Base-by-base conservation (phyloP, 2,888 invertebrate species). In the Leucophora obtusa region DNA sequence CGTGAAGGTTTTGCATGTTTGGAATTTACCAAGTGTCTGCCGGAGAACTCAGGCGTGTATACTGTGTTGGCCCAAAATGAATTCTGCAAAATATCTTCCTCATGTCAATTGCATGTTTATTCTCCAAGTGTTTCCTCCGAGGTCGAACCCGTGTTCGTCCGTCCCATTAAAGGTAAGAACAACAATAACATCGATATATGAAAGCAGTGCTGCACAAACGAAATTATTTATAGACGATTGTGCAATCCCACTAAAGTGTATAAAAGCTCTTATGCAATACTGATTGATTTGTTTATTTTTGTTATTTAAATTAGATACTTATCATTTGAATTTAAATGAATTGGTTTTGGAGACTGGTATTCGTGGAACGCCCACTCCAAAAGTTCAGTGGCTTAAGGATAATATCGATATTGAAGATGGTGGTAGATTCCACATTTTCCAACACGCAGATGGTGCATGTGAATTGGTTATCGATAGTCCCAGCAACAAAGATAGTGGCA, bases 21-120 rank as follows among this genome's bases (percentile, higher is more conserved):
- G 81, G 96, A 96, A 89, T 93, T 96, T 21, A 86, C 93, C 11
- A 93, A 93, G 83, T 93, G 94, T 0, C 90, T 91, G 10, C 91
- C 92, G 0, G 92, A 92, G 73, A 96, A 96, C 89, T 93, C 94
- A 0, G 97, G 95, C n/a, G 93, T 94, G 84, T 97, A 96, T 86
- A 93, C 93, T 7, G 96, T 96, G 85, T 91, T 93, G 0, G 96
- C 95, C 14, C 93, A 92, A 83, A 97, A 96, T 88, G 92, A 93
- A 79, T 93, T 94, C 84, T 96, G 96, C 28, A 92, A 93, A 75
- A 92, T 93, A 4, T 92, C 92, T 35, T 94, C 94, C 11, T 92
- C 93, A n/a, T 95, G 95, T 11, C 92, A 92, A 82, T 89, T 97
- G 56, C 93, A 94, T 87, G 94, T 96, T 50, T 95, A 94, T 86